Percentiles rank a stretch among this genome's conserved stretches.
phyloP scores from a whole-genome alignment of 2,888 invertebrate species.

The Elysia crispata region DNA sequence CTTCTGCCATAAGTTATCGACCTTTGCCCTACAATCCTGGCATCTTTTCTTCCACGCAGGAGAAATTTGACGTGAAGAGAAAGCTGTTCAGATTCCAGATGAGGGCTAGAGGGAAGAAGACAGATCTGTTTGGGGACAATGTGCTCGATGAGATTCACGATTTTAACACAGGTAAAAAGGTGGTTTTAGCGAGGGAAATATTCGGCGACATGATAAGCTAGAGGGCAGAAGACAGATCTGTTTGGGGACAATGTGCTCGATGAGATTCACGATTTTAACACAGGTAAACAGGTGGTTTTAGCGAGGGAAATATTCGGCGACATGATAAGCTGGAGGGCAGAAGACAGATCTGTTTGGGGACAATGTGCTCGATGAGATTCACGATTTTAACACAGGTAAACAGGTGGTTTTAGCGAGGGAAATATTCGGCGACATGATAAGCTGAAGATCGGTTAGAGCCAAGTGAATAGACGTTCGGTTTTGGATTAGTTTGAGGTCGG shows the following conservation, averaged over 20 bases:
- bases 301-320: too few relatives aligned
- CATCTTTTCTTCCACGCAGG: background rate
- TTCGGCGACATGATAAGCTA: too few relatives aligned
- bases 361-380: slow-evolving; percentile 46
- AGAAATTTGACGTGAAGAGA: slow-evolving; percentile 24
- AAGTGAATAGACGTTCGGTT: slow-evolving; percentile 53
- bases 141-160: slow-evolving; percentile 57
- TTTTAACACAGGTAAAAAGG: too few relatives aligned
- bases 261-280: slow-evolving; percentile 62
- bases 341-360: slow-evolving; percentile 40
- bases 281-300: slow-evolving; percentile 50
- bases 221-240: slow-evolving; percentile 43
- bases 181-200: too few relatives aligned
- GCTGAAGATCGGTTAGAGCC: background rate
- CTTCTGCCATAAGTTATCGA: too few relatives aligned
- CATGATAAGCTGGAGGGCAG: too few relatives aligned
- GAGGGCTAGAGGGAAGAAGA: slow-evolving; percentile 48
- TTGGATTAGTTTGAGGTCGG: slow-evolving; percentile 49
- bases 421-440: too few relatives aligned
- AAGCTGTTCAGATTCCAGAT: slow-evolving; percentile 59
- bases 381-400: too few relatives aligned
- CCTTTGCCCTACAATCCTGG: too few relatives aligned
- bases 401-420: too few relatives aligned
- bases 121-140: slow-evolving; percentile 54
- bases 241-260: slow-evolving; percentile 55